Percentiles rank a stretch among this genome's conserved stretches.
Conservation (phyloP, 1,140 invertebrate genomes). For the Camponotus vicinus region DNA sequence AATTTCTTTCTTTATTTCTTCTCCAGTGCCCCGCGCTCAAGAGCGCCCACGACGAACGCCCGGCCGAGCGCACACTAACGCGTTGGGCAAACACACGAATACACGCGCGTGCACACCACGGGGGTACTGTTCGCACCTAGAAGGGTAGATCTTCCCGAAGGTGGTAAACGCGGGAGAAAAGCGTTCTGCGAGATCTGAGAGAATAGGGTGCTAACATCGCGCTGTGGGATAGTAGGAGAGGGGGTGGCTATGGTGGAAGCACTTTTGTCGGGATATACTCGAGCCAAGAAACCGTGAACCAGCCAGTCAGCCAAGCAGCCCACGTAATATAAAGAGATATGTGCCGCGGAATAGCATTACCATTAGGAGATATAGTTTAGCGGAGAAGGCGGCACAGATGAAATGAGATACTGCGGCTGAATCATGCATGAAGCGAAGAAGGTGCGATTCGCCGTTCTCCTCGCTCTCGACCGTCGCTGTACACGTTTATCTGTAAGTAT, state of each 20-base stretch:
- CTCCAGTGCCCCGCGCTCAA: conserved; percentile 70
- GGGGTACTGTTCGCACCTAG: conserved; percentile 39
- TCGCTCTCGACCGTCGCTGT: conserved; percentile 42
- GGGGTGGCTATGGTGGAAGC: conserved; percentile 62
- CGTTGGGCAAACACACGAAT: conserved; percentile 63
- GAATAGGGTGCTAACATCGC: conserved; percentile 48
- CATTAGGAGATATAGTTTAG: conserved; percentile 86
- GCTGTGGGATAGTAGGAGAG: conserved; percentile 43
- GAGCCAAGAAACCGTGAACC: conserved; percentile 78
- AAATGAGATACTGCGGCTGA: conserved; percentile 86
- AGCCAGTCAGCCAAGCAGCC: conserved; percentile 77
- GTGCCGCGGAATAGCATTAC: conserved; percentile 85
- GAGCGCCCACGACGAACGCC: conserved; percentile 44
- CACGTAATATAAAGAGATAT: conserved; percentile 86
- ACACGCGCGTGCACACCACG: not conserved
- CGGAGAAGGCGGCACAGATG: conserved; percentile 83
- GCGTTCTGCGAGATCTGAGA: conserved; percentile 29
- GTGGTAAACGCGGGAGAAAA: conserved; percentile 64
- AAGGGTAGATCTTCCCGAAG: conserved; percentile 70
- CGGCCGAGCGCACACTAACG: conserved; percentile 20
- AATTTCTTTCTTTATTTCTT: conserved; percentile 86
- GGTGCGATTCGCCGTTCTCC: conserved; percentile 81
- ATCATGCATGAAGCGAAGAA: conserved; percentile 85
- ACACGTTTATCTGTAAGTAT: conserved; percentile 4
- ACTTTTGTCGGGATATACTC: conserved; percentile 71